Base-by-base conservation (phyloP, 2,888 invertebrate genomes). In the Agrochola lychnidis region DNA sequence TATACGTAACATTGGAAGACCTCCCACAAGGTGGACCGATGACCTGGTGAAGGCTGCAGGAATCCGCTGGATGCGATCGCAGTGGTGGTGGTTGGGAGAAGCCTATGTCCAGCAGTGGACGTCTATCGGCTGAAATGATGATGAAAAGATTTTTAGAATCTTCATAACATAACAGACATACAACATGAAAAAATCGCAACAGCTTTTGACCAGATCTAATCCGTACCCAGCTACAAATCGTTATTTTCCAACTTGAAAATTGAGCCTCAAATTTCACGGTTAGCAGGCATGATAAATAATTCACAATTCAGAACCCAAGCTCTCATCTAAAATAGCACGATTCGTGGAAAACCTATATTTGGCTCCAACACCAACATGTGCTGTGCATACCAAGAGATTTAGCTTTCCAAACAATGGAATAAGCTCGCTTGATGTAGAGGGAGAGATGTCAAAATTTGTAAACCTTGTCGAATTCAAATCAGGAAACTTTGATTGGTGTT, bases 391-490 rank as follows among this genome's bases (percentile, higher is more conserved):
- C 19, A 25, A 40, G 36, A 59, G 51, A 30, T 70, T 66, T 12
- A 63, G 56, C 45, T 68, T 45, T 63, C 12, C 57, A 76, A 80
- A 71, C 68, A 76, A 40, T 16, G 14, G 36, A 62, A 80, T 36
- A 45, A 63, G 42, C 19, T 25, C 6, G n/a, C 51, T 30, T 25
- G 66, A 53, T 48, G 36, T 62, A n/a, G 14, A 14, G 10, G 19
- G n/a, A 51, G 51, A 9, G 9, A 6, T 57, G 40, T 45, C 70
- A 57, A 67, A 40, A 68, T 72, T 6, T 36, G 66, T 62, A 70
- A 66, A 70, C 56, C 48, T 42, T 36, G 45, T 56, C 66, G 5
- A 62, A 48, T 19, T n/a, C 5, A 66, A 40, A 57, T 57, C 30
- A 30, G 42, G 30, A 7, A 73, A 56, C 16, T 75, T 74, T 75